phyloP scores from a whole-genome alignment of 2,797 vertebrate genomes.

The Anguilla anguilla region DNA sequence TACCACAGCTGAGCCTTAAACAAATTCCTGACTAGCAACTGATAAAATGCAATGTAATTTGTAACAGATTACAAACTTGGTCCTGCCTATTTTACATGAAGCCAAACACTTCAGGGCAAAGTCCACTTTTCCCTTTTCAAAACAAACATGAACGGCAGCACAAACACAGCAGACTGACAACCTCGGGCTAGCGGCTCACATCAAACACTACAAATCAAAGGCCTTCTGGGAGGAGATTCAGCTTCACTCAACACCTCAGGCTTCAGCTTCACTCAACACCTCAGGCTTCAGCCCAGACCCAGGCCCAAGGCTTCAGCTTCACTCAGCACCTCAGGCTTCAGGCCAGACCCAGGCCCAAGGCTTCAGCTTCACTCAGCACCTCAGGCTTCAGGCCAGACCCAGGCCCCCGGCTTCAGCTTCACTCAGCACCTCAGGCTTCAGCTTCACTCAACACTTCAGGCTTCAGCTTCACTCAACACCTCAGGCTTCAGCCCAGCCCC shows the following conservation, averaged over 20 bases:
- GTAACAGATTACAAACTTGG: background rate
- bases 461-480: no score
- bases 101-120: background rate
- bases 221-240: background rate
- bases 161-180: background rate
- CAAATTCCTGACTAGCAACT: background rate
- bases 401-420: background rate
- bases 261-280: no score
- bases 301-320: no score
- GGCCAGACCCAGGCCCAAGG: no score
- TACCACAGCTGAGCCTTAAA: background rate
- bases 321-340: background rate
- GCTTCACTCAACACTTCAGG: no score
- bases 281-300: no score
- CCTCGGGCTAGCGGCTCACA: background rate
- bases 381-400: background rate
- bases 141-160: background rate
- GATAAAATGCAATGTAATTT: background rate
- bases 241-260: background rate
- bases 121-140: background rate
- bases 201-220: background rate
- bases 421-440: no score
- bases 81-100: background rate
- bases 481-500: no score
- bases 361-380: no score